Percentiles rank a stretch among this genome's conserved stretches.
These are phyloP conservation scores for Sciaenops ocellatus DNA, from an alignment of 2,797 vertebrate genomes.

Conservation along the genomic window DNA sequence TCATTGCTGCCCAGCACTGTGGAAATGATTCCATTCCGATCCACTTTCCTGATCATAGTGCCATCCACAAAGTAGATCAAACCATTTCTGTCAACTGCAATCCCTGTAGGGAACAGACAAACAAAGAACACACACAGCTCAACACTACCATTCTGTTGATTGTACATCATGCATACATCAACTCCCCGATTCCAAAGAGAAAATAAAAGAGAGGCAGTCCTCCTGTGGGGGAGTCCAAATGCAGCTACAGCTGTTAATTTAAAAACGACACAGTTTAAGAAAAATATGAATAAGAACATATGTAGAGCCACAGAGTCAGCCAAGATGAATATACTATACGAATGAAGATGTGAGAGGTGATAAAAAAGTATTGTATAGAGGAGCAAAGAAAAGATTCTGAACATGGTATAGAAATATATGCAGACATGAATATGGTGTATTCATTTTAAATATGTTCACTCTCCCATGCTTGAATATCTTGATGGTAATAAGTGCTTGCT, in stretches of 20 bases:
- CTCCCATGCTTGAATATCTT: background rate
- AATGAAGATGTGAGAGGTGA: background rate
- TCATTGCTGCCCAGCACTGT: slow-evolving; percentile 97
- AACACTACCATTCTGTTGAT: background rate
- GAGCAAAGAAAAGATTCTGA: background rate
- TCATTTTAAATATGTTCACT: background rate
- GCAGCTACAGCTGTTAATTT: background rate
- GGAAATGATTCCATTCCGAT: slow-evolving; percentile 98
- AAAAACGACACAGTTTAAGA: background rate
- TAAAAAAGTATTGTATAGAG: background rate
- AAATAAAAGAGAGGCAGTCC: background rate
- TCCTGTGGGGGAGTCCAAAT: background rate
- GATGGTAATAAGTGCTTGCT: background rate
- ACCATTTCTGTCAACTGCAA: slow-evolving; percentile 96
- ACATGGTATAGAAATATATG: background rate
- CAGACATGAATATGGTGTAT: background rate
- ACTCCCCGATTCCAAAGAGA: background rate
- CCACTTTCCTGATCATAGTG: slow-evolving; percentile 98
- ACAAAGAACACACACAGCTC: slow-evolving; percentile 28
- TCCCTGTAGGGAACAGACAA: slow-evolving; percentile 78
- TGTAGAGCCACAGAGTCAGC: background rate
- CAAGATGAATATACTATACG: background rate
- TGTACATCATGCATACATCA: slow-evolving; percentile 2
- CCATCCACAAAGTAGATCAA: slow-evolving; percentile 98
- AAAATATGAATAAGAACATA: background rate